Evolutionary conservation across 2,888 invertebrate species (phyloP).

Genomic region (Pollenia amentaria): DNA sequence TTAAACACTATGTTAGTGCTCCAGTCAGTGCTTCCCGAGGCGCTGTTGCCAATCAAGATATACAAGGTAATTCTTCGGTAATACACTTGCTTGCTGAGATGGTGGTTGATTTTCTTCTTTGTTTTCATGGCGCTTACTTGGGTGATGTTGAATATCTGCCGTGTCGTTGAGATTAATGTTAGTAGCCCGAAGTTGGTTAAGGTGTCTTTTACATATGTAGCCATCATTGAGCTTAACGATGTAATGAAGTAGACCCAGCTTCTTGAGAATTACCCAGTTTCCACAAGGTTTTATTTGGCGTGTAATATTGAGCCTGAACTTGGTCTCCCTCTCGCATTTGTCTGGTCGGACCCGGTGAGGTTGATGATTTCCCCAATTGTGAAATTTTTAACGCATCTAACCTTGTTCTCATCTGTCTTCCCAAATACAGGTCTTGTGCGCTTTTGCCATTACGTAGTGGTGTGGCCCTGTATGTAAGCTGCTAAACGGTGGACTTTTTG

Average conservation of each 20-base stretch:
- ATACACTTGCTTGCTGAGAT: neutral
- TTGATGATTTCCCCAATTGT: too few relatives aligned
- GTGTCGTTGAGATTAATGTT: neutral
- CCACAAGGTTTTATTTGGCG: neutral
- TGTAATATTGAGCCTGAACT: neutral
- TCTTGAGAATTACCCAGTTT: neutral
- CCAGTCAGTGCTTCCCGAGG: neutral
- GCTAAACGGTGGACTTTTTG: neutral
- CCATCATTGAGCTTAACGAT: slow-evolving; percentile 7
- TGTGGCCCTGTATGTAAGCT: too few relatives aligned
- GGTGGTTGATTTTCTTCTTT: too few relatives aligned
- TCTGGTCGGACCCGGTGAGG: too few relatives aligned
- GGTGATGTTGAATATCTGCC: neutral
- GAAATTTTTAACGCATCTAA: too few relatives aligned
- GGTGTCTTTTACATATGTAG: neutral
- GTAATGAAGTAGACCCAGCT: slow-evolving; percentile 19
- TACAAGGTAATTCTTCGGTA: neutral
- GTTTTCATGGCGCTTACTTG: neutral
- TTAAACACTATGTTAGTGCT: neutral
- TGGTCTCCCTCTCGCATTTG: too few relatives aligned
- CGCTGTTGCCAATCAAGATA: neutral
- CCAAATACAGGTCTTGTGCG: neutral
- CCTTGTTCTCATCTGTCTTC: slow-evolving; percentile 21
- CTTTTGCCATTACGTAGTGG: slow-evolving; percentile 10
- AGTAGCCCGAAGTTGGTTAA: neutral